Conservation (phyloP, 2,113 vertebrate species). For the Podilymbus podiceps region DNA sequence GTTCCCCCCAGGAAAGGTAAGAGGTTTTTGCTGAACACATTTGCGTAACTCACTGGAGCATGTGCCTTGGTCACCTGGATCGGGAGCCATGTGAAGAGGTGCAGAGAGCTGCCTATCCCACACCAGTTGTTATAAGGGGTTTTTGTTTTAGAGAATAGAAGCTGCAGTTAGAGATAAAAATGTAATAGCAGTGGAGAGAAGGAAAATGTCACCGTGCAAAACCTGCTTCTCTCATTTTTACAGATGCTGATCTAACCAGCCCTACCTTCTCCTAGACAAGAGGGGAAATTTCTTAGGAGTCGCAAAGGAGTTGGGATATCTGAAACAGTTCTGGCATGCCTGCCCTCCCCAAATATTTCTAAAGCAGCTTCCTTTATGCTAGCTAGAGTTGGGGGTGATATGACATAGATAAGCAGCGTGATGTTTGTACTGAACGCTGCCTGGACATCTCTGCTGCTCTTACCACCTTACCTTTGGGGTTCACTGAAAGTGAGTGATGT, state of each 20-base stretch:
- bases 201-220: not conserved
- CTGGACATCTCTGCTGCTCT: not conserved
- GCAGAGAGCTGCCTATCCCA: not conserved
- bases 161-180: not conserved
- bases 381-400: not conserved
- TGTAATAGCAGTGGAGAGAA: not conserved
- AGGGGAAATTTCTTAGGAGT: not conserved
- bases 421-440: not conserved
- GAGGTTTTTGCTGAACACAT: not conserved
- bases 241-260: not conserved
- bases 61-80: not conserved
- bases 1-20: conserved; percentile 42
- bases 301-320: not conserved
- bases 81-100: not conserved
- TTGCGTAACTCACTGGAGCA: rapidly evolving
- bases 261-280: not conserved
- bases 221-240: not conserved
- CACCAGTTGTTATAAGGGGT: rapidly evolving
- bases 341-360: not conserved
- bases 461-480: not conserved
- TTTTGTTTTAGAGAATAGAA: not conserved
- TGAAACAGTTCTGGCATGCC: not conserved
- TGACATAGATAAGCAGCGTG: not conserved
- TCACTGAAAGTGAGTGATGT: not conserved
- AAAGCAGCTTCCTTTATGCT: not conserved